These are phyloP conservation scores for Tetramorium parvispinum DNA, from an alignment of 1,140 invertebrate species.

Conservation along the genomic window DNA sequence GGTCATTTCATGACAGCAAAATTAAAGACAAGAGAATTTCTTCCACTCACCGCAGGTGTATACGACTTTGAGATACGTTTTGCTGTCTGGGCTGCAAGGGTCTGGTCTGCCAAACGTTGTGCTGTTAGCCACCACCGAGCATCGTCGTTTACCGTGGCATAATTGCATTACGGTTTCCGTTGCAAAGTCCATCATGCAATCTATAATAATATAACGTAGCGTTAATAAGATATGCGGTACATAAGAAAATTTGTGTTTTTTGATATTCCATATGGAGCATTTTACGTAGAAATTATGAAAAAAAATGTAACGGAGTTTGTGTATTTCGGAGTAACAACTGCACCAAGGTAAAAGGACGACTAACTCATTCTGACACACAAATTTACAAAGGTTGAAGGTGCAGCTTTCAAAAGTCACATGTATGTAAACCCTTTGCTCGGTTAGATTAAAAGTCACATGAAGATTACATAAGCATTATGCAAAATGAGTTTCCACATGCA, in stretches of 20 bases:
- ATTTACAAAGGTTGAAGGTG: background rate
- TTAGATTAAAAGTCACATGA: background rate
- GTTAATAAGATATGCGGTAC: background rate
- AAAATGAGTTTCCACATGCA: background rate
- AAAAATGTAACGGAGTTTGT: background rate
- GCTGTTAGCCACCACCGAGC: conserved; percentile 92
- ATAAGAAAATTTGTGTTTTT: background rate
- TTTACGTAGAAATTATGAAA: background rate
- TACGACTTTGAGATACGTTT: conserved; percentile 96
- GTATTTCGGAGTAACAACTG: background rate
- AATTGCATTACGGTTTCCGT: conserved; percentile 95
- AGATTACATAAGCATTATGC: background rate
- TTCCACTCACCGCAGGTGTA: conserved; percentile 96
- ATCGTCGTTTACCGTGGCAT: conserved; percentile 95
- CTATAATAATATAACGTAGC: conserved; percentile 85
- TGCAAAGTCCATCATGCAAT: conserved; percentile 94
- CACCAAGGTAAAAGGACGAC: background rate
- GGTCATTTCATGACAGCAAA: background rate
- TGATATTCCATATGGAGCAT: background rate
- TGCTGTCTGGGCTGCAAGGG: conserved; percentile 92
- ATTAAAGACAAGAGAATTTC: conserved; percentile 12
- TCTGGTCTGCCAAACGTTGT: conserved; percentile 91
- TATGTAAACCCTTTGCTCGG: background rate
- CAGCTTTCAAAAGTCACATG: background rate
- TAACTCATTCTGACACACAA: background rate